Conservation (phyloP, 1,140 invertebrate genomes). For the Drosophila parvula region DNA sequence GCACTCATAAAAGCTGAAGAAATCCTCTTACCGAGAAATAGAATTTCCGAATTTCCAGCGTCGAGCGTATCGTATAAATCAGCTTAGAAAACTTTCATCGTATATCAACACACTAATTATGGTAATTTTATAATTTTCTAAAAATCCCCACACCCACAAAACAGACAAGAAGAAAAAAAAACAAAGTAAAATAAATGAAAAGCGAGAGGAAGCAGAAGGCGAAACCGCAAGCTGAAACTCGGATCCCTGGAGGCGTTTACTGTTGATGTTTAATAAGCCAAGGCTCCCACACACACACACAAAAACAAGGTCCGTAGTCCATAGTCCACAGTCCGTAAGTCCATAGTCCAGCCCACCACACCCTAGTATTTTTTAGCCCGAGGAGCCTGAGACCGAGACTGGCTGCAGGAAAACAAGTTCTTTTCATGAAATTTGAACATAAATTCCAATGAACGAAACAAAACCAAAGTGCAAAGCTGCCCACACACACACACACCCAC, state of each 20-base stretch:
- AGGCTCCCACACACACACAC: constrained; percentile 33
- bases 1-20: constrained; percentile 34
- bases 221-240: constrained; percentile 41
- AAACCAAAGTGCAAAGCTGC: constrained; percentile 67
- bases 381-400: constrained; percentile 38
- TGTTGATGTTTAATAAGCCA: constrained; percentile 76
- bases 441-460: constrained; percentile 78
- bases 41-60: constrained; percentile 27
- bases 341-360: constrained; percentile 13
- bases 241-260: constrained; percentile 57
- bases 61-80: constrained; percentile 67
- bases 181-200: not conserved
- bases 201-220: constrained; percentile 35
- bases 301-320: constrained; percentile 1
- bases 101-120: constrained; percentile 77
- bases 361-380: constrained; percentile 24
- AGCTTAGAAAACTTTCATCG: constrained; percentile 75
- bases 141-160: constrained; percentile 37
- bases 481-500: constrained; percentile 43
- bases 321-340: not conserved
- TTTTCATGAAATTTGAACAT: constrained; percentile 79
- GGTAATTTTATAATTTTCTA: constrained; percentile 77
- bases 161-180: not conserved
- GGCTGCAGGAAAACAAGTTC: constrained; percentile 69
- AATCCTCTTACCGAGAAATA: constrained; percentile 45